Evolutionary conservation across 1,140 invertebrate genomes (phyloP), one percentile per base, ranked within the genome.

Genomic region (Aphidius ervi): DNA sequence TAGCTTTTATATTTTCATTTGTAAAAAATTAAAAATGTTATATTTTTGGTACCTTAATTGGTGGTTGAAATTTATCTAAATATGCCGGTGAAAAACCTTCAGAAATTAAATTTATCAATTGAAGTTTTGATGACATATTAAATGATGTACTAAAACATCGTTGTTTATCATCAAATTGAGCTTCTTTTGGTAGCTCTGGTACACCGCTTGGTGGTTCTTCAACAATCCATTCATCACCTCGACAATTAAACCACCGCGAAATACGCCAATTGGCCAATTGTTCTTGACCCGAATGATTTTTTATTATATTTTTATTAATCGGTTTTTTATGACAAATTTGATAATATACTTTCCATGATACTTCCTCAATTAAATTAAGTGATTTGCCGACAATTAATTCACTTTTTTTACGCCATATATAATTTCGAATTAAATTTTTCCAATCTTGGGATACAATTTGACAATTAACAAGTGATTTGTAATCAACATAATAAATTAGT

Each of bases 121-220:
- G 81, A 43, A 56, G 6, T 66, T 82, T 82, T 5, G 46, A 53
- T 52, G 73, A 79, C n/a, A 41, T 49, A 5, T 43, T 5, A 60
- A 73, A 82, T 5, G 80, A 81, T 5, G 81, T 82, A 9, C 70
- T 74, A 66, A 82, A 83, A 62, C 81, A 82, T 40, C 48, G 59
- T 47, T 74, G 58, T 46, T 63, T 62, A 9, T 68, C 66, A 54
- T 68, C 64, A 60, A 78, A 75, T 7, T 71, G 37, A 5, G 68
- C 62, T 46, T 74, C 73, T 8, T 72, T 57, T 5, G 74, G 75
- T 9, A 77, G 57, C 9, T 69, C 64, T 56, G 75, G 71, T 7
- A 69, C 66, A 37, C 78, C 79, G 5, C 60, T 4, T 6, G 72
- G 74, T 46, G 77, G 72, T 63, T 56, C 59, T 63, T 80, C 78